Conservation (phyloP, 2,797 vertebrate species). For the Sebastes vulpes region DNA sequence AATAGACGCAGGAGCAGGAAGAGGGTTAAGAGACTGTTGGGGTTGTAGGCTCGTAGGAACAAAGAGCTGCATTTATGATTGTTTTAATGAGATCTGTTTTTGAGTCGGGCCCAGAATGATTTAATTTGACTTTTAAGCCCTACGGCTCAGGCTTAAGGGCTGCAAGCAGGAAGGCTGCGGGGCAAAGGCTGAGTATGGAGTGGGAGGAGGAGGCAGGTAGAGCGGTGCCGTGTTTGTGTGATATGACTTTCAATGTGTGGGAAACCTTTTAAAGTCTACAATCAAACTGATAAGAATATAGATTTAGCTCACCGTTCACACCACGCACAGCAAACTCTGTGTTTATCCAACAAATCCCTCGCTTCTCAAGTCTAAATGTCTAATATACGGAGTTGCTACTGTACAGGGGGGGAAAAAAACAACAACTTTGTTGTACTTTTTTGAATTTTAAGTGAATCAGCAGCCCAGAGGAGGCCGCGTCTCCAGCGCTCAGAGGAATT, state of each 20-base stretch:
- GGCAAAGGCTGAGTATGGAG: constrained; percentile 9
- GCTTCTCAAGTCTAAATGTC: constrained; percentile 19
- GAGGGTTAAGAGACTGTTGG: constrained; percentile 48
- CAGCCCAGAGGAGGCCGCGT: constrained; percentile 53
- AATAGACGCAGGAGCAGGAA: constrained; percentile 64
- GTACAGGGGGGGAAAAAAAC: not conserved
- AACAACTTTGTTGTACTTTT: constrained; percentile 26
- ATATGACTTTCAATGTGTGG: constrained; percentile 14
- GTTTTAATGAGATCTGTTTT: constrained; percentile 77
- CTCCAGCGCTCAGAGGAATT: constrained; percentile 66
- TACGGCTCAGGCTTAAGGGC: constrained; percentile 43
- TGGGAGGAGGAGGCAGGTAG: constrained; percentile 12
- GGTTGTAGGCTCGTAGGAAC: constrained; percentile 60
- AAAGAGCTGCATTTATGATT: constrained; percentile 83
- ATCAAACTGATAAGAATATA: constrained; percentile 42
- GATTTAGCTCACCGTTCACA: not conserved
- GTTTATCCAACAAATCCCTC: constrained; percentile 42
- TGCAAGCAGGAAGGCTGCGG: constrained; percentile 16
- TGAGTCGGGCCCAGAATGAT: constrained; percentile 64
- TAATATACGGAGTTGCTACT: constrained; percentile 23
- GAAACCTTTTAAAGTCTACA: constrained; percentile 34
- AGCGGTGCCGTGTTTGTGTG: not conserved
- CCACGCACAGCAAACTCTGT: not conserved
- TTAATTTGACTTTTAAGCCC: constrained; percentile 73
- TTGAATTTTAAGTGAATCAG: constrained; percentile 56